Percentiles rank a stretch among this genome's conserved stretches.
phyloP scores from a whole-genome alignment of 1,140 invertebrate species.

The Drosophila pectinifera region DNA sequence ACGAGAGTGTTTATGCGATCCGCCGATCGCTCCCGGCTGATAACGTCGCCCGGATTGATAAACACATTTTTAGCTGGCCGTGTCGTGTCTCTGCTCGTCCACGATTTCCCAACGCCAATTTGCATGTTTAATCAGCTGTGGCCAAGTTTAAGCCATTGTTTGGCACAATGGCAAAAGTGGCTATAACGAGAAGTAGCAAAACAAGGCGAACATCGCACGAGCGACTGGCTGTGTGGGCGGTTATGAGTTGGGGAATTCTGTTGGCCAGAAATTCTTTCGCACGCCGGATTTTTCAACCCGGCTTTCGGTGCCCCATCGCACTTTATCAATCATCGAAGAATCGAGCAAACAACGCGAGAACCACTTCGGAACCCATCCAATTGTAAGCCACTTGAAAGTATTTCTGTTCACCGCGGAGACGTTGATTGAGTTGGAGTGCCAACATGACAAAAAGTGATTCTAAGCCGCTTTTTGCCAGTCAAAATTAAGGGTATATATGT shows the following conservation, averaged over 20 bases:
- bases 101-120: constrained; percentile 74
- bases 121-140: constrained; percentile 80
- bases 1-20: constrained; percentile 48
- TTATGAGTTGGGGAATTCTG: constrained; percentile 34
- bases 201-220: constrained; percentile 26
- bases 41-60: constrained; percentile 71
- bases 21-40: constrained; percentile 55
- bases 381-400: constrained; percentile 66
- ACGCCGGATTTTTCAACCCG: constrained; percentile 33
- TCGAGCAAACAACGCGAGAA: constrained; percentile 40
- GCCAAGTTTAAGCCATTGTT: constrained; percentile 71
- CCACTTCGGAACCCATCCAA: constrained; percentile 72
- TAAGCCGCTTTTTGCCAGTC: constrained; percentile 40
- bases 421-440: constrained; percentile 63
- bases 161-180: constrained; percentile 29
- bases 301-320: constrained; percentile 36
- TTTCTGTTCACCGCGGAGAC: constrained; percentile 50
- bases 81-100: constrained; percentile 67
- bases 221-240: constrained; percentile 53
- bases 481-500: constrained; percentile 26
- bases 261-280: constrained; percentile 67
- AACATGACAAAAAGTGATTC: constrained; percentile 33
- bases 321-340: constrained; percentile 60
- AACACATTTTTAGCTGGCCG: constrained; percentile 70
- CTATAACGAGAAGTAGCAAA: constrained; percentile 30